phyloP scores from a whole-genome alignment of 2,888 invertebrate genomes.

The Hipparchia sbordonii region DNA sequence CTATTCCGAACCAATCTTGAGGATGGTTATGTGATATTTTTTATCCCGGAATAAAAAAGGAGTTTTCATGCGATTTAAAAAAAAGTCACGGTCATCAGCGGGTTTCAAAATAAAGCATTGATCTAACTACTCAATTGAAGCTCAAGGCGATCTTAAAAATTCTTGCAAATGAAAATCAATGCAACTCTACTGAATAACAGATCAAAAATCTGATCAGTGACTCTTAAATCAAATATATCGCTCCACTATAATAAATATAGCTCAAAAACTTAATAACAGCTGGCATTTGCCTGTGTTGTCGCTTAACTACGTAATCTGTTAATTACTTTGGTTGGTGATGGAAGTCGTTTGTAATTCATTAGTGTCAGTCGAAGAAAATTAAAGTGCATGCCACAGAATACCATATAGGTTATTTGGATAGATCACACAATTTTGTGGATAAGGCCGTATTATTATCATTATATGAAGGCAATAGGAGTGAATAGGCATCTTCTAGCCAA shows the following conservation, averaged over 20 bases:
- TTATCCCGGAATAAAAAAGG: too few relatives aligned
- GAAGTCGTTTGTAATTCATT: conserved; percentile 12
- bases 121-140: conserved; percentile 28
- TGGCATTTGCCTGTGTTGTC: not conserved
- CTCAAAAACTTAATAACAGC: conserved; percentile 5
- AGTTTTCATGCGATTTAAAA: too few relatives aligned
- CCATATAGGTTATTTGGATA: not conserved
- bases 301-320: conserved; percentile 6
- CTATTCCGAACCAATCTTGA: too few relatives aligned
- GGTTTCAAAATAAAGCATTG: conserved; percentile 13
- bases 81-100: too few relatives aligned
- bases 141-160: not conserved
- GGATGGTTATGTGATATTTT: too few relatives aligned
- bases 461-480: not conserved
- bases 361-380: conserved; percentile 20
- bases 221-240: not conserved
- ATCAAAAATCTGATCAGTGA: not conserved
- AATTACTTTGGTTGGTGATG: conserved; percentile 4
- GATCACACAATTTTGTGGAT: not conserved
- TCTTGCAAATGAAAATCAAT: conserved; percentile 8
- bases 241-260: not conserved
- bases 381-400: conserved; percentile 14
- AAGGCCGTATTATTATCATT: not conserved
- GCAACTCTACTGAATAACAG: not conserved
- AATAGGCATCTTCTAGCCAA: too few relatives aligned